These are phyloP conservation scores for Odiellus spinosus DNA, from an alignment of 2,888 invertebrate species.

Conservation along the genomic window DNA sequence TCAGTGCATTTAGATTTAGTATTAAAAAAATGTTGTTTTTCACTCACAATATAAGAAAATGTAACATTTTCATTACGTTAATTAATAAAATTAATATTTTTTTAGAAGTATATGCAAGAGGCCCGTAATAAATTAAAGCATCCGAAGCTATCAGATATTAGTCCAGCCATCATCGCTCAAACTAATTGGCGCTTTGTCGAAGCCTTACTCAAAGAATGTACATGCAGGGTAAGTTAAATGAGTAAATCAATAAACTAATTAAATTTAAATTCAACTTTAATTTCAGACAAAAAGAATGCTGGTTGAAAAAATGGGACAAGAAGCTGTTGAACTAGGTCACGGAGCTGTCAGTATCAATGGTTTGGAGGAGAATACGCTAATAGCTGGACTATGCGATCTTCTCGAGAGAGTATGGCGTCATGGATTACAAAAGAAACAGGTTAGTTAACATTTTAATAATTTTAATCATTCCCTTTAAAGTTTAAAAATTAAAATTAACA, in stretches of 20 bases:
- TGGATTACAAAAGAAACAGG: conserved; percentile 66
- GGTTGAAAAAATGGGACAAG: conserved; percentile 91
- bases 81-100: conserved; percentile 1
- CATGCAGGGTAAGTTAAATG: conserved; percentile 8
- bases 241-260: background rate
- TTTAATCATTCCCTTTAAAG: no score
- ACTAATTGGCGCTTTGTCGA: conserved; percentile 98
- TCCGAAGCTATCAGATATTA: conserved; percentile 27
- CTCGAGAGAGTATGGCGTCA: conserved; percentile 96
- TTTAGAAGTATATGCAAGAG: conserved; percentile 31
- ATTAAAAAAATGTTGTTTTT: no score
- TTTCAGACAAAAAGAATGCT: conserved; percentile 90
- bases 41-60: no score
- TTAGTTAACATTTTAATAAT: conserved; percentile 19
- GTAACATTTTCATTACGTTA: conserved; percentile 3
- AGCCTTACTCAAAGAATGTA: conserved; percentile 66
- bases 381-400: conserved; percentile 93
- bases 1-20: no score
- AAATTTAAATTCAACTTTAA: background rate
- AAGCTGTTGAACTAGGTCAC: conserved; percentile 85
- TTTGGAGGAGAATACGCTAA: conserved; percentile 92
- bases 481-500: background rate
- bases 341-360: conserved; percentile 50
- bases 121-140: conserved; percentile 25
- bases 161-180: conserved; percentile 76